phyloP scores from a whole-genome alignment of 53 echinoderm and acorn worm species.

The Zoroaster sp. region DNA sequence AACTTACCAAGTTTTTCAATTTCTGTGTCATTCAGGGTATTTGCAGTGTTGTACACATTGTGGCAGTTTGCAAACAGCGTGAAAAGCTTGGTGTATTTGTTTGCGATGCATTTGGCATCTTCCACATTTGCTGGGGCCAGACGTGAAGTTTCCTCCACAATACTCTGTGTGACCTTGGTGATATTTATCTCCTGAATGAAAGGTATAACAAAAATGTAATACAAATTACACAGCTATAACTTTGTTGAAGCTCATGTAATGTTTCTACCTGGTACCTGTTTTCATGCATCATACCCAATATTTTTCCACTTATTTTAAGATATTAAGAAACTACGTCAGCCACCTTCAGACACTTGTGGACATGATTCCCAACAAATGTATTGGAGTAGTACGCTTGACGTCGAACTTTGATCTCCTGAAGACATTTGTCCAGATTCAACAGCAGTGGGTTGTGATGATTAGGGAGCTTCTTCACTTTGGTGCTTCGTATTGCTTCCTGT shows the following conservation, averaged over 20 bases:
- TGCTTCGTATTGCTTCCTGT: neutral
- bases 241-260: neutral
- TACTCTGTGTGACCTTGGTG: neutral
- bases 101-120: neutral
- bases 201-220: neutral
- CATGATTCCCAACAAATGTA: conserved; percentile 5
- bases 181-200: neutral
- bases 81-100: neutral
- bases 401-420: neutral
- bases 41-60: neutral
- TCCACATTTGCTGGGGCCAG: neutral
- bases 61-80: neutral
- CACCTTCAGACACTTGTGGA: conserved; percentile 11
- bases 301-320: neutral
- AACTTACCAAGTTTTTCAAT: neutral
- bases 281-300: too few relatives aligned
- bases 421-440: neutral
- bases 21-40: neutral
- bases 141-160: neutral
- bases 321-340: neutral
- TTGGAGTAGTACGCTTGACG: neutral
- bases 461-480: neutral
- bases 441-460: neutral
- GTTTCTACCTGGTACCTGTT: neutral
- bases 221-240: too few relatives aligned